phyloP scores from a whole-genome alignment of 2,888 invertebrate genomes.

The Pasiphila rectangulata region DNA sequence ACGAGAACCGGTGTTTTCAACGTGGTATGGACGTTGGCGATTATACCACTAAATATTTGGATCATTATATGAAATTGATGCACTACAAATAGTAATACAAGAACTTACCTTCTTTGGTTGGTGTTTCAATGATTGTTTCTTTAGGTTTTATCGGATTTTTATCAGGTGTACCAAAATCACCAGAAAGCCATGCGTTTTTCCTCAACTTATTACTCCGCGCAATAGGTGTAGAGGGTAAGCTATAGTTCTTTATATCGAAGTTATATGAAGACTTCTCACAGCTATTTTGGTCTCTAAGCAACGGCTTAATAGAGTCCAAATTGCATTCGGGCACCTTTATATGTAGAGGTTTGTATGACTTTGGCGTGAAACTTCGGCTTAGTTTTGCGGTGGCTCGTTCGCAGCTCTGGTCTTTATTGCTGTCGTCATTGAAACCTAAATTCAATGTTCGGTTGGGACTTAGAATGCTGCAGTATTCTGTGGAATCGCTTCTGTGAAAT shows the following conservation, averaged over 20 bases:
- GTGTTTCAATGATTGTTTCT: slow-evolving; percentile 26
- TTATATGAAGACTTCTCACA: slow-evolving; percentile 61
- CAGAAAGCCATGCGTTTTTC: slow-evolving; percentile 79
- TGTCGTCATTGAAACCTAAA: slow-evolving; percentile 47
- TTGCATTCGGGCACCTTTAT: slow-evolving; percentile 72
- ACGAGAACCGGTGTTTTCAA: slow-evolving; percentile 69
- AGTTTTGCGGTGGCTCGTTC: slow-evolving; percentile 58
- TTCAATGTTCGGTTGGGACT: slow-evolving; percentile 62
- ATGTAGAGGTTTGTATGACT: slow-evolving; percentile 71
- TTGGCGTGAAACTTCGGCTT: slow-evolving; percentile 71
- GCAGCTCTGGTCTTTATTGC: slow-evolving; percentile 45
- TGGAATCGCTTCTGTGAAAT: slow-evolving; percentile 71
- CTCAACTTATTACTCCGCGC: slow-evolving; percentile 78
- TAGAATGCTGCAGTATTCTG: slow-evolving; percentile 73
- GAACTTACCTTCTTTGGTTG: slow-evolving; percentile 38
- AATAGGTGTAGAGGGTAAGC: slow-evolving; percentile 76
- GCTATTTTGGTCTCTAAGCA: slow-evolving; percentile 54
- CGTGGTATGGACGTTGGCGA: slow-evolving; percentile 65
- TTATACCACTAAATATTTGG: too few species aligned
- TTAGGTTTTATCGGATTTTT: slow-evolving; percentile 31
- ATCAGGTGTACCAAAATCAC: slow-evolving; percentile 51
- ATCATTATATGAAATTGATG: too few species aligned
- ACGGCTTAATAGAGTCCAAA: slow-evolving; percentile 60
- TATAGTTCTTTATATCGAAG: slow-evolving; percentile 73
- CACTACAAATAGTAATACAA: background rate